Evolutionary conservation across 1,140 invertebrate genomes (phyloP).

Genomic region (Trypoxylus dichotomus): DNA sequence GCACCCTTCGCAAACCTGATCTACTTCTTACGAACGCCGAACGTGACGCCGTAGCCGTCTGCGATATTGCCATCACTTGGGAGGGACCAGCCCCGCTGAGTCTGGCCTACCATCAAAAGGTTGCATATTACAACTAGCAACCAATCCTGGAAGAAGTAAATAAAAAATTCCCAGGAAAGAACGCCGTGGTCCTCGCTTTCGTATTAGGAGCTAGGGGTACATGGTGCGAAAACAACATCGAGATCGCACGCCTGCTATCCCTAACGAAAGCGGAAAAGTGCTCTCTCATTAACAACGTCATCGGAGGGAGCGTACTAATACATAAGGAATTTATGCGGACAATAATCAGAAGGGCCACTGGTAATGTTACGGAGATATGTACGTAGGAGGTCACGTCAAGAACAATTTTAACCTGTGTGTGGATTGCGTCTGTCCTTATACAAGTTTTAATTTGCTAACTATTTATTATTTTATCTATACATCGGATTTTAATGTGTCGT

Average conservation of each 20-base stretch:
- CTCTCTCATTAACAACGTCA: not conserved
- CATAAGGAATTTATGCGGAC: conserved; percentile 11
- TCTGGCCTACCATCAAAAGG: conserved; percentile 9
- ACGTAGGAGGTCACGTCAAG: not conserved
- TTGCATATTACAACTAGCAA: not conserved
- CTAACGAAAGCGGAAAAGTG: not conserved
- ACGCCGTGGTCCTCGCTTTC: not conserved
- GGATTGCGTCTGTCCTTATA: no score
- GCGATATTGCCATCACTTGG: conserved; percentile 30
- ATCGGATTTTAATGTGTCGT: no score
- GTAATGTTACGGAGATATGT: not conserved
- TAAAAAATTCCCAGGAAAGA: not conserved
- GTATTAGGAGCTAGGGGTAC: conserved; percentile 10
- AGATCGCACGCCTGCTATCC: not conserved
- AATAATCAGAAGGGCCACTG: not conserved
- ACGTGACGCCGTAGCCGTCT: conserved; percentile 1
- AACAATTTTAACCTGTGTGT: not conserved
- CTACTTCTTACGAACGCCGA: conserved; percentile 22
- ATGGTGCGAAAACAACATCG: not conserved
- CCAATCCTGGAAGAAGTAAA: not conserved
- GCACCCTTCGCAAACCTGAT: conserved; percentile 30
- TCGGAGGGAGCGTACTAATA: not conserved
- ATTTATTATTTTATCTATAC: no score
- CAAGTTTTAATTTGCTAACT: no score
- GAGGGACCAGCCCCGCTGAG: conserved; percentile 14